Conservation (phyloP, 2,797 vertebrate species). For the Macropodus opercularis region DNA sequence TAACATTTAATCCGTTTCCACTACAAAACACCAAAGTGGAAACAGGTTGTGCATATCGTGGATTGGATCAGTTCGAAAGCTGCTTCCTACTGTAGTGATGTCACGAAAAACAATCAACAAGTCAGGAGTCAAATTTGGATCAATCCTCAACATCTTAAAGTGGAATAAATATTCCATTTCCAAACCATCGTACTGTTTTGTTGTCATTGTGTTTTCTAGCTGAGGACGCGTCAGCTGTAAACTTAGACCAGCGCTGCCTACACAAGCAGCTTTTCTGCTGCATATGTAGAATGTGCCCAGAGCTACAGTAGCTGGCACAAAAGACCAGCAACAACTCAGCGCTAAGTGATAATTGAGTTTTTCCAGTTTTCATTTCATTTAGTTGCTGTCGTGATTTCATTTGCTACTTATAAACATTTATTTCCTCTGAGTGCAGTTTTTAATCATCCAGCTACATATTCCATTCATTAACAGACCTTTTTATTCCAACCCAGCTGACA, state of each 20-base stretch:
- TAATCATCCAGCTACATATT: conserved; percentile 3
- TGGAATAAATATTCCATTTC: background rate
- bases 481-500: conserved; percentile 4
- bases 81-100: background rate
- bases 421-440: background rate
- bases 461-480: conserved; percentile 12
- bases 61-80: background rate
- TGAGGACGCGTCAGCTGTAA: background rate
- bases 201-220: background rate
- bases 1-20: no score
- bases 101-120: background rate
- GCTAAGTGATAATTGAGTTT: background rate
- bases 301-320: background rate
- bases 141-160: background rate
- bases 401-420: background rate
- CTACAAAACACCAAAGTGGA: no score
- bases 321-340: background rate
- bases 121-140: background rate
- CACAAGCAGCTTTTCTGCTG: background rate
- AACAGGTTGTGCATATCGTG: background rate
- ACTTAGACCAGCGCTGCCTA: background rate
- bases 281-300: background rate
- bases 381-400: background rate
- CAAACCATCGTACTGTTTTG: background rate
- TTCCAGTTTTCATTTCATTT: background rate